These are phyloP conservation scores for Sphyrna mokarran DNA, from an alignment of 2,113 vertebrate genomes.

Conservation along the genomic window DNA sequence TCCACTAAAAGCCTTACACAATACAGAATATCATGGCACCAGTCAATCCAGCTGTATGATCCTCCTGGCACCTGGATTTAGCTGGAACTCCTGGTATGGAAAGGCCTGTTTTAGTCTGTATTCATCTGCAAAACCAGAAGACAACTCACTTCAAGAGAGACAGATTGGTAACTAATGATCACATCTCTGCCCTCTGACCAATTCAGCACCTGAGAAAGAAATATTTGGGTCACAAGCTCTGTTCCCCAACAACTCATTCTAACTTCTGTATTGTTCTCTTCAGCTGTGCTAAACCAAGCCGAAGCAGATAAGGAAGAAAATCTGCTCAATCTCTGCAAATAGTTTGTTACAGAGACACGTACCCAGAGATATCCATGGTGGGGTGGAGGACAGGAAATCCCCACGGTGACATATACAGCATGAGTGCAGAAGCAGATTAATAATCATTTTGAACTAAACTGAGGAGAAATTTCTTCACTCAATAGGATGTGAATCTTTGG, in stretches of 20 bases:
- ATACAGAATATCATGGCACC: too few species aligned
- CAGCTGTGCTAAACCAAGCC: neutral
- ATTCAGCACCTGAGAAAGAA: too few species aligned
- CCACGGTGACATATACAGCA: neutral
- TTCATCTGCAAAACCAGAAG: too few species aligned
- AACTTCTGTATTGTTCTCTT: neutral
- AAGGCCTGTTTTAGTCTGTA: neutral
- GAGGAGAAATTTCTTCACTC: too few species aligned
- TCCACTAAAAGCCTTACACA: too few species aligned
- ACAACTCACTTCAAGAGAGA: neutral
- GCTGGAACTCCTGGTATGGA: neutral
- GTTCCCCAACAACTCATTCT: neutral
- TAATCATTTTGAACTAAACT: too few species aligned
- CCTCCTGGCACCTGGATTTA: too few species aligned
- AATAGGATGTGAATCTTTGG: too few species aligned
- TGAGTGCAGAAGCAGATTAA: neutral
- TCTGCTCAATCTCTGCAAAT: neutral
- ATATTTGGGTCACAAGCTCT: neutral
- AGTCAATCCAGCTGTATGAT: too few species aligned
- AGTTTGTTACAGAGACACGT: neutral
- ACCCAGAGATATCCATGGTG: too few species aligned
- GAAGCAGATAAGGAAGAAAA: neutral
- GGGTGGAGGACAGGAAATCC: too few species aligned
- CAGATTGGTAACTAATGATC: neutral
- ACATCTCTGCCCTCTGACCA: neutral